Percentiles rank a stretch among this genome's conserved stretches.
Evolutionary conservation across 2,797 vertebrate genomes (phyloP).

Genomic region (Gallinago stenura): DNA sequence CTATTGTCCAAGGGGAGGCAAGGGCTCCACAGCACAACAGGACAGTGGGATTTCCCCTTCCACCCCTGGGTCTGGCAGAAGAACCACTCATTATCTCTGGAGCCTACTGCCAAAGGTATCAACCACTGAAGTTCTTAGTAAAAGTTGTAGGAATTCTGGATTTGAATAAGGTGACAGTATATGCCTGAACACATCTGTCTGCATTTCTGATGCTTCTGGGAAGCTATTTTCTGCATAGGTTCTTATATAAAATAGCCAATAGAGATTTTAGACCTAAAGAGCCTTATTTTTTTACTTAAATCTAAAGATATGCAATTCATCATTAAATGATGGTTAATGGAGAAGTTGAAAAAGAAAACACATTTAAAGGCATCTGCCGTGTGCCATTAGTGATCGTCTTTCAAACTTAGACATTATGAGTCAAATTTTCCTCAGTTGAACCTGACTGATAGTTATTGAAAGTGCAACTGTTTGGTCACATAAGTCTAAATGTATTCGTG

Average conservation of each 20-base stretch:
- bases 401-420: not conserved
- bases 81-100: not conserved
- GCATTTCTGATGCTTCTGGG: not conserved
- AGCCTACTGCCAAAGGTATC: not conserved
- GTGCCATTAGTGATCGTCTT: not conserved
- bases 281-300: not conserved
- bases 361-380: not conserved
- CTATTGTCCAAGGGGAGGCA: rapidly evolving
- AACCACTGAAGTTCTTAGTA: not conserved
- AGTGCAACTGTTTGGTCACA: not conserved
- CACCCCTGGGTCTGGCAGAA: not conserved
- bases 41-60: not conserved
- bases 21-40: not conserved
- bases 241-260: not conserved
- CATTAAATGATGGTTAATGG: not conserved
- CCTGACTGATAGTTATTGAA: not conserved
- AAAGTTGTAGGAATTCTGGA: not conserved
- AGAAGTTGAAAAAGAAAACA: not conserved
- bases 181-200: not conserved
- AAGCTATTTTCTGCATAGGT: not conserved
- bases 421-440: not conserved
- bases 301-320: not conserved
- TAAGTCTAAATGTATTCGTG: not conserved
- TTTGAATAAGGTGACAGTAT: not conserved
- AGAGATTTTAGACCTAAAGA: not conserved